Evolutionary conservation across 2,797 vertebrate genomes (phyloP).

Genomic region (Ptychobarbus kaznakovi): DNA sequence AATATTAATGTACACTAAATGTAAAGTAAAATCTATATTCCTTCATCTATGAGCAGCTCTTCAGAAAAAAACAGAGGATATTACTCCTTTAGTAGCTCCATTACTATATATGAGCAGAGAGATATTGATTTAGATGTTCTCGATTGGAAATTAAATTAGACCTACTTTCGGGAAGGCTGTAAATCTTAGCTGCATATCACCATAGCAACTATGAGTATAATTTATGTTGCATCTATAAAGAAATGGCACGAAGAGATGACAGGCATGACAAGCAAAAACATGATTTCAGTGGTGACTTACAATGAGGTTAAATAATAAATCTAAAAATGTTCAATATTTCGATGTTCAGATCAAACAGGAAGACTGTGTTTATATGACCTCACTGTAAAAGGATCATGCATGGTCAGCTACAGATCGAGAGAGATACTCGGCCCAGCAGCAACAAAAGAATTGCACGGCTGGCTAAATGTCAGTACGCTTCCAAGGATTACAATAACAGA

Average conservation of each 20-base stretch:
- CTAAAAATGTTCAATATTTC: neutral
- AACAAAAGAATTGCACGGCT: constrained; percentile 80
- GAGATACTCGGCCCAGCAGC: constrained; percentile 64
- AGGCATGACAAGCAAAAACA: neutral
- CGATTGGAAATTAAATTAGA: constrained; percentile 50
- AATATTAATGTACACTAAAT: too few species aligned
- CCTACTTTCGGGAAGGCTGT: constrained; percentile 19
- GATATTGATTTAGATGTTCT: constrained; percentile 38
- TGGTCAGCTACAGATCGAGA: constrained; percentile 71
- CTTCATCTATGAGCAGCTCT: neutral
- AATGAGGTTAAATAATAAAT: neutral
- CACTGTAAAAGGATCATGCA: constrained; percentile 67
- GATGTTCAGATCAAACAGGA: constrained; percentile 7
- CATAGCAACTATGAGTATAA: constrained; percentile 42
- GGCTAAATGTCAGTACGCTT: constrained; percentile 75
- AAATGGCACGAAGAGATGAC: neutral
- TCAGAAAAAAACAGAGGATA: constrained; percentile 1
- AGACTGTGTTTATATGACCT: neutral
- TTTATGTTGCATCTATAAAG: constrained; percentile 18
- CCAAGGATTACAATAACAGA: constrained; percentile 70
- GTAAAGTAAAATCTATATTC: neutral
- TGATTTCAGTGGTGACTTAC: neutral
- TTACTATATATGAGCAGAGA: neutral
- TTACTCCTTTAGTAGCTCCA: neutral
- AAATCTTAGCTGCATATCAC: constrained; percentile 35